Base-by-base conservation (phyloP, 2,888 invertebrate genomes). In the Apamea anceps region DNA sequence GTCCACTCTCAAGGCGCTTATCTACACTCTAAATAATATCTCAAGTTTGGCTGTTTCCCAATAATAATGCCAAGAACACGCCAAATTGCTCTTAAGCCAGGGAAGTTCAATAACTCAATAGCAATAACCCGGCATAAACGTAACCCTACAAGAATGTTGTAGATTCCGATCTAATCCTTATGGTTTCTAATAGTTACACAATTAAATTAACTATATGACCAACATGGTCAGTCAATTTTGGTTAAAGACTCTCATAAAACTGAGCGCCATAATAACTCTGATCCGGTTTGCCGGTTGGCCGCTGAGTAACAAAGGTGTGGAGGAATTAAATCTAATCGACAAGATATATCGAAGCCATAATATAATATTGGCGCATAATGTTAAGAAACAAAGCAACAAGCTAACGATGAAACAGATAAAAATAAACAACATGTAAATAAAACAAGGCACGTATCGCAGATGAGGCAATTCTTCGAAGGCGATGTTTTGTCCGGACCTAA, bases 391-490 rank as follows among this genome's bases (percentile, higher is more conserved):
- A 91, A 91, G 84, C 82, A 81, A 83, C 85, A 82, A 84, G 84
- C 87, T 85, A 85, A 89, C 89, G 87, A 90, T 85, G 84, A 80
- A 85, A 84, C 86, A 89, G 88, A 90, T 89, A 91, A 92, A 93
- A 91, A 89, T 87, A 85, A 90, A 86, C 87, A 90, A 87, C 86
- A 87, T 88, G 89, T 88, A 91, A 93, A 91, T 92, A 91, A 92
- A 93, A 91, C 89, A 93, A 91, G 88, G 91, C 90, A 85, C 77
- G 78, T 80, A 78, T 86, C 72, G 80, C 88, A 86, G 89, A 90
- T 90, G 90, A 89, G 91, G 90, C 90, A 90, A 90, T 94, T 93
- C 93, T 92, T 84, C 89, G 93, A 93, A 93, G 86, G 48, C 85
- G 85, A 85, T 89, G 91, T 89, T 92, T 92, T 89, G 90, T 92